These are phyloP conservation scores for Ctena decussata DNA, from an alignment of 2,888 invertebrate genomes.

Conservation along the genomic window DNA sequence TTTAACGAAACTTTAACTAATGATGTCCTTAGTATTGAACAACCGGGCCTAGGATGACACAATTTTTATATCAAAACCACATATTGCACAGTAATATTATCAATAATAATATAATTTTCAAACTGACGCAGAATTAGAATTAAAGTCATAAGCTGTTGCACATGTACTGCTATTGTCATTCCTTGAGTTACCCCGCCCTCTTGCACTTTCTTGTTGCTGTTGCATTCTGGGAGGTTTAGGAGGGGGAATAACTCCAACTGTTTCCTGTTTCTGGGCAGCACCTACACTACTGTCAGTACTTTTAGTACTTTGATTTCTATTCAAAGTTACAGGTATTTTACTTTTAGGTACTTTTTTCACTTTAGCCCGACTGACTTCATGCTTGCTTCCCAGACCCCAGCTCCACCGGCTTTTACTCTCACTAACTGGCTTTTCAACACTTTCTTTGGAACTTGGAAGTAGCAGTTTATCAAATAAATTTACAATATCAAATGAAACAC, in stretches of 20 bases:
- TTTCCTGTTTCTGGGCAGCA: neutral
- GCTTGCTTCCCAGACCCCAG: conserved; percentile 56
- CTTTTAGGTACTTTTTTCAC: neutral
- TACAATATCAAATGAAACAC: conserved; percentile 77
- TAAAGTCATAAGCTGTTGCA: neutral
- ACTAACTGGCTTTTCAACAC: conserved; percentile 49
- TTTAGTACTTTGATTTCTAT: neutral
- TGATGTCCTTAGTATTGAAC: too few species aligned
- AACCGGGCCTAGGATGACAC: too few species aligned
- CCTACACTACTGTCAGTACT: neutral
- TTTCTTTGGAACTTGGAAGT: conserved; percentile 69
- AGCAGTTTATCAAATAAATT: conserved; percentile 82
- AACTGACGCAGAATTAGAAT: conserved; percentile 1
- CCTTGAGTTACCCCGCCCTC: neutral
- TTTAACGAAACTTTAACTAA: too few species aligned
- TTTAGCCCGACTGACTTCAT: neutral
- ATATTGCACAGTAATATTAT: too few species aligned
- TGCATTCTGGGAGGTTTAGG: conserved; percentile 67
- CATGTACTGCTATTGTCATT: neutral
- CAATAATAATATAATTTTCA: too few species aligned
- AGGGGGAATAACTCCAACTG: conserved; percentile 36
- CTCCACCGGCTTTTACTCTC: conserved; percentile 60
- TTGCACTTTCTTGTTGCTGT: neutral
- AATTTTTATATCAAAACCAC: too few species aligned
- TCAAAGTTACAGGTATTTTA: neutral